Evolutionary conservation across 2,888 invertebrate species (phyloP), one percentile per base, ranked within the genome.

Genomic region (Charanyca ferruginea): DNA sequence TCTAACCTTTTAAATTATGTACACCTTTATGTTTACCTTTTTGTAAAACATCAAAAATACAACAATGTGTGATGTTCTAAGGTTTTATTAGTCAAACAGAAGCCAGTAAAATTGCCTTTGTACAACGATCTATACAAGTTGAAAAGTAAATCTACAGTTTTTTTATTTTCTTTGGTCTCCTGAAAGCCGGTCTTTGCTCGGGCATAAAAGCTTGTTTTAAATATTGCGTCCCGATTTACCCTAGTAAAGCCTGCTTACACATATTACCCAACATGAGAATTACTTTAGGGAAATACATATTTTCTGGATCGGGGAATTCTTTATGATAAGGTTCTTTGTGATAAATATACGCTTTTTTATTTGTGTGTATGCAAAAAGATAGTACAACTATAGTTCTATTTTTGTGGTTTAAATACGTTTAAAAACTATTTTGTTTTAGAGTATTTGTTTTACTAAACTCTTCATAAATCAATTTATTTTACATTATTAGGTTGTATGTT

Each of bases 151-250:
- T 90, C 86, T 87, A 83, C 83, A 86, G 87, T 84, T 87, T 91
- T 90, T 89, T 91, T 32, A 89, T 93, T 91, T 91, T 84, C 85
- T 85, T 87, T 85, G 87, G 88, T 86, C 85, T 85, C 83, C 85
- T 87, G 88, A 91, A 92, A 91, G 87, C 87, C 87, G 85, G 88
- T 85, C 90, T 90, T 90, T 90, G 89, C 86, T 85, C 81, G 83
- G 85, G 89, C 86, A 90, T 90, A 87, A 93, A 93, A 91, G 89
- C 92, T 72, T 89, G 90, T 92, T 93, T 94, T 92, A 93, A 94
- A 93, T 94, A 93, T 93, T 91, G 90, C 90, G 88, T 84, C 87
- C 87, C 90, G 90, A 91, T 93, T 93, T 93, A 90, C 90, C 87
- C 86, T 78, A 85, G 85, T 85, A 90, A 92, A 92, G 89, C 90